Conservation (phyloP, 2,888 invertebrate genomes). For the Drosophila antonietae region DNA sequence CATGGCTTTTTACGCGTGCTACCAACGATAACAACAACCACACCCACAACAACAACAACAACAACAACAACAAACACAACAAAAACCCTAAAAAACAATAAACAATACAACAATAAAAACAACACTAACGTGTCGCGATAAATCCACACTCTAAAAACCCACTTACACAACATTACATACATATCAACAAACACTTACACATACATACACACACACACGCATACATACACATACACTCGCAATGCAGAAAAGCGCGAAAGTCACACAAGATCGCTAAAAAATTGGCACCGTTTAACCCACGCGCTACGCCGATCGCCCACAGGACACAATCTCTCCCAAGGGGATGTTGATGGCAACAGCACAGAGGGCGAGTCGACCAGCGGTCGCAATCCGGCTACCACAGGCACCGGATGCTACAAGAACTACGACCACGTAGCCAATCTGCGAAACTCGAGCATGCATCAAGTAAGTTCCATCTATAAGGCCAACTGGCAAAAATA, state of each 20-base stretch:
- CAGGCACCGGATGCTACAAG: constrained; percentile 91
- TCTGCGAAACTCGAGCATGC: constrained; percentile 82
- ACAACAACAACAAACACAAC: constrained; percentile 33
- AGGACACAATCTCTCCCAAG: constrained; percentile 97
- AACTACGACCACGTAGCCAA: constrained; percentile 89
- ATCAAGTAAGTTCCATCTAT: constrained; percentile 77
- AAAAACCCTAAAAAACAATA: constrained; percentile 21
- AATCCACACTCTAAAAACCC: constrained; percentile 17
- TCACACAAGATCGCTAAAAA: constrained; percentile 84
- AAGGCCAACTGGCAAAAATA: not conserved
- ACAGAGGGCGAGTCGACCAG: constrained; percentile 86
- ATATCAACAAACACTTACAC: constrained; percentile 29
- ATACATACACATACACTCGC: constrained; percentile 35
- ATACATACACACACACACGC: constrained; percentile 16
- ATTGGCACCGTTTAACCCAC: constrained; percentile 85
- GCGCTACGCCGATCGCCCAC: constrained; percentile 85
- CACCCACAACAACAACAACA: constrained; percentile 23
- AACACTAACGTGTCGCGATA: constrained; percentile 34
- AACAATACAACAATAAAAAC: constrained; percentile 25
- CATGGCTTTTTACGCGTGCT: constrained; percentile 79
- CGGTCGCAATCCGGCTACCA: constrained; percentile 88
- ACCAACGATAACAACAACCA: constrained; percentile 47
- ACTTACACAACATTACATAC: constrained; percentile 22
- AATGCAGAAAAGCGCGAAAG: constrained; percentile 84
- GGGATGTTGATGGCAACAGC: constrained; percentile 94